phyloP scores from a whole-genome alignment of 1,140 invertebrate species.

The Drosophila pseudoananassae region DNA sequence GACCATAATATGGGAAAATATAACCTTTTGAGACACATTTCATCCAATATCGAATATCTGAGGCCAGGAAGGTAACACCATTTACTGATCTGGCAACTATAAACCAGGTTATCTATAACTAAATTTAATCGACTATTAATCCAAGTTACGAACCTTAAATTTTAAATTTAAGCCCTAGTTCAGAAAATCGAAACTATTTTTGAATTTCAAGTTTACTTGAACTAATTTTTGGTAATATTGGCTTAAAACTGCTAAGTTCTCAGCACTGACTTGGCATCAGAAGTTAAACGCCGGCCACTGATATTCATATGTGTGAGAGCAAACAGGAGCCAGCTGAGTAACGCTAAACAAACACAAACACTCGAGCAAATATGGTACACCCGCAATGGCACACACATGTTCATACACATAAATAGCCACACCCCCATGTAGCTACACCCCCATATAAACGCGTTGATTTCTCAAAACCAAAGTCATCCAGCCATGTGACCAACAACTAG shows the following conservation, averaged over 20 bases:
- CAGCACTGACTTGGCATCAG: conserved; percentile 28
- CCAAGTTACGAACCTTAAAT: too few species aligned
- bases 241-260: conserved; percentile 17
- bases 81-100: too few species aligned
- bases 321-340: conserved; percentile 67
- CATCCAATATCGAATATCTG: too few species aligned
- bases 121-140: too few species aligned
- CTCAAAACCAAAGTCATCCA: conserved; percentile 77
- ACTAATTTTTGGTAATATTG: background rate
- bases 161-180: too few species aligned
- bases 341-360: conserved; percentile 66
- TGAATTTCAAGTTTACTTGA: too few species aligned
- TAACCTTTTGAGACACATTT: too few species aligned
- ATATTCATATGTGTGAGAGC: conserved; percentile 55
- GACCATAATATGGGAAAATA: too few species aligned
- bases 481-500: conserved; percentile 76
- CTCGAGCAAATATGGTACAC: conserved; percentile 26
- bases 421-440: conserved; percentile 5
- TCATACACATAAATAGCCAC: conserved; percentile 6
- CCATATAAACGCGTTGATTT: conserved; percentile 68
- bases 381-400: conserved; percentile 11
- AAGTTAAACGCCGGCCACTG: conserved; percentile 41
- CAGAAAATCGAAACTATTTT: too few species aligned
- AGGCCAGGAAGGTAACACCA: too few species aligned
- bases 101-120: too few species aligned